Evolutionary conservation across 2,113 vertebrate genomes (phyloP).

Genomic region (Nesogale talazaci): DNA sequence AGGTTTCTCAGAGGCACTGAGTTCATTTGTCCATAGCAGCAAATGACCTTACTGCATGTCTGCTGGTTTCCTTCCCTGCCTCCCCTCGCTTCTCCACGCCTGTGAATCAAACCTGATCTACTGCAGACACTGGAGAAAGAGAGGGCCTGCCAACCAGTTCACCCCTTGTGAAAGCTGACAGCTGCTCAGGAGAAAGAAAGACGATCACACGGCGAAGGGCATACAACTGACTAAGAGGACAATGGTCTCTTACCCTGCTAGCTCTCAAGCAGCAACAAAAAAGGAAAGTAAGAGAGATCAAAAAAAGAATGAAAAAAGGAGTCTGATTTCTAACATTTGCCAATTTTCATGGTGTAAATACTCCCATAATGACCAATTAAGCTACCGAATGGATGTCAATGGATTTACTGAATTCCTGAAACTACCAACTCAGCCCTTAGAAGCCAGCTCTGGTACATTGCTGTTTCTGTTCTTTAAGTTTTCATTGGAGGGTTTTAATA

Average conservation of each 20-base stretch:
- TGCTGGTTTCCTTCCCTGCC: not conserved
- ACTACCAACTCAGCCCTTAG: not conserved
- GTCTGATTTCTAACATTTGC: not conserved
- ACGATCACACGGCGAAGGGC: accelerated
- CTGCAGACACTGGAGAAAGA: not conserved
- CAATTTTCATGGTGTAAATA: not conserved
- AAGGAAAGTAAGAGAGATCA: too few species aligned
- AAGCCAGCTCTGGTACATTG: not conserved
- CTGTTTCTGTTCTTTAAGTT: not conserved
- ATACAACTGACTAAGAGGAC: accelerated
- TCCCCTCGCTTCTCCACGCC: not conserved
- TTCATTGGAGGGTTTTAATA: not conserved
- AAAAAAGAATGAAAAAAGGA: too few species aligned
- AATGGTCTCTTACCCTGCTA: accelerated
- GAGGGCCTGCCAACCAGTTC: not conserved
- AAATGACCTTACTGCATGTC: too few species aligned
- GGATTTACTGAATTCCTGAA: not conserved
- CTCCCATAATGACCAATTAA: not conserved
- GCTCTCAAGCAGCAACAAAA: too few species aligned
- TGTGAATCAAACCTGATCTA: not conserved
- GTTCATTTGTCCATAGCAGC: not conserved
- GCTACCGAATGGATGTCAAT: not conserved
- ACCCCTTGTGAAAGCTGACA: not conserved
- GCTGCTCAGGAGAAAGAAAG: not conserved
- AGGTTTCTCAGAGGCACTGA: not conserved